These are phyloP conservation scores for Drosophila pseudotalamancana DNA, from an alignment of 2,888 invertebrate species.

Conservation along the genomic window DNA sequence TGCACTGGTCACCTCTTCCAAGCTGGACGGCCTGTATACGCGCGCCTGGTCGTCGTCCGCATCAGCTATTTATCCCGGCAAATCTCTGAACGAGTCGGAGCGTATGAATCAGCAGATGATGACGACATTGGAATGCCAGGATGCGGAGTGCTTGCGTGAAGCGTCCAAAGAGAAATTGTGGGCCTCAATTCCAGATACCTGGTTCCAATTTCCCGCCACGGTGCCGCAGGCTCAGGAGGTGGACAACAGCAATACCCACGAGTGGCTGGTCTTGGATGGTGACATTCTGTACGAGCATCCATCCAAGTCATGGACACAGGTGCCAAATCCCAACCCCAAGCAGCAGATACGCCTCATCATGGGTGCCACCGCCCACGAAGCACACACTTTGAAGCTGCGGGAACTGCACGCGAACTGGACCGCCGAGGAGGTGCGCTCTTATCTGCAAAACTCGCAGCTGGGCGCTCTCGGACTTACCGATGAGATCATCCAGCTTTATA, in stretches of 20 bases:
- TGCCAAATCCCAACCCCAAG: conserved; percentile 75
- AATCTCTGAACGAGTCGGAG: conserved; percentile 87
- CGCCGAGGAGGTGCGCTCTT: conserved; percentile 87
- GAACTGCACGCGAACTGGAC: conserved; percentile 88
- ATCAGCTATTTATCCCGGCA: conserved; percentile 89
- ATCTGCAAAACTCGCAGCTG: conserved; percentile 86
- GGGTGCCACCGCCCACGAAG: conserved; percentile 91
- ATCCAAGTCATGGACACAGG: conserved; percentile 87
- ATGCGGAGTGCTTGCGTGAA: conserved; percentile 86
- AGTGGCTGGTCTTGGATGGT: conserved; percentile 92
- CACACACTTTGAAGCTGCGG: conserved; percentile 87
- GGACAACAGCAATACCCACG: conserved; percentile 86
- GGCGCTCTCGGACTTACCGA: conserved; percentile 87
- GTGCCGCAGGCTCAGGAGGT: conserved; percentile 86
- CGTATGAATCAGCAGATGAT: conserved; percentile 87
- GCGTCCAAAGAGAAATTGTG: conserved; percentile 87
- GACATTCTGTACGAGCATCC: conserved; percentile 88
- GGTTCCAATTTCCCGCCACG: conserved; percentile 87
- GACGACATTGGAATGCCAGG: conserved; percentile 85
- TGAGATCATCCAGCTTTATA: conserved; percentile 88
- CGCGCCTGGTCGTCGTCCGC: conserved; percentile 93
- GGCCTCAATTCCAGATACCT: conserved; percentile 89
- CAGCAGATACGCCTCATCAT: conserved; percentile 86
- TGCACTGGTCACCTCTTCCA: conserved; percentile 87
- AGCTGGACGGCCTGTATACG: conserved; percentile 88